Evolutionary conservation across 2,888 invertebrate species (phyloP).

Genomic region (Fissipunctia ypsillon): DNA sequence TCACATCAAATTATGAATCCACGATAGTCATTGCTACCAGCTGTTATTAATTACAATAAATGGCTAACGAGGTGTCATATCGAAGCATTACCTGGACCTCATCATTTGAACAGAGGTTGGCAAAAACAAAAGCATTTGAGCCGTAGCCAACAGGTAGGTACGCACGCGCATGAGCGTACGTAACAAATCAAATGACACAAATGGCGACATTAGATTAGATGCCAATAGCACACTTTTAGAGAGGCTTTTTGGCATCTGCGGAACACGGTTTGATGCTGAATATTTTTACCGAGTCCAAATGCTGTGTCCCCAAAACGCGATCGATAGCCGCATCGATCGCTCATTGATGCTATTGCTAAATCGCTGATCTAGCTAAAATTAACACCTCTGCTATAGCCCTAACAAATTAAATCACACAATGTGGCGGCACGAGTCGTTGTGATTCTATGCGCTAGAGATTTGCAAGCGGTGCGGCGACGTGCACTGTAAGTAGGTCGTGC

Average conservation of each 20-base stretch:
- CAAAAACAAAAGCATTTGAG: conserved; percentile 67
- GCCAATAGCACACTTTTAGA: background rate
- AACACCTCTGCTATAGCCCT: conserved; percentile 18
- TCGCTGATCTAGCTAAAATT: background rate
- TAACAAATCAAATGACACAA: conserved; percentile 70
- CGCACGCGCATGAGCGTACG: background rate
- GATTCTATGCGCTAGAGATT: conserved; percentile 79
- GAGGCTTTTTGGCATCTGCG: background rate
- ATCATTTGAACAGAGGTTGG: conserved; percentile 46
- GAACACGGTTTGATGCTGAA: no score
- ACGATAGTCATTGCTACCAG: background rate
- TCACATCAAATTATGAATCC: background rate
- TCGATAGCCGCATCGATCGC: background rate
- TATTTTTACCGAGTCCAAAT: background rate
- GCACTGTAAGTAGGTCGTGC: conserved; percentile 86
- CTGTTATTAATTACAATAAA: conserved; percentile 16
- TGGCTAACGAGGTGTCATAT: conserved; percentile 6
- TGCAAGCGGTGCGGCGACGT: conserved; percentile 83
- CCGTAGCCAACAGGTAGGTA: conserved; percentile 69
- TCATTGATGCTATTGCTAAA: background rate
- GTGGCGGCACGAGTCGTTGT: conserved; percentile 68
- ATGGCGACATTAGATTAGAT: conserved; percentile 60
- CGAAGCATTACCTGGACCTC: no score
- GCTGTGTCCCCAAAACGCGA: background rate
- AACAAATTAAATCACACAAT: conserved; percentile 73